These are phyloP conservation scores for Phallusia fumigata DNA, from an alignment of 23 tunicate genomes.

Conservation along the genomic window DNA sequence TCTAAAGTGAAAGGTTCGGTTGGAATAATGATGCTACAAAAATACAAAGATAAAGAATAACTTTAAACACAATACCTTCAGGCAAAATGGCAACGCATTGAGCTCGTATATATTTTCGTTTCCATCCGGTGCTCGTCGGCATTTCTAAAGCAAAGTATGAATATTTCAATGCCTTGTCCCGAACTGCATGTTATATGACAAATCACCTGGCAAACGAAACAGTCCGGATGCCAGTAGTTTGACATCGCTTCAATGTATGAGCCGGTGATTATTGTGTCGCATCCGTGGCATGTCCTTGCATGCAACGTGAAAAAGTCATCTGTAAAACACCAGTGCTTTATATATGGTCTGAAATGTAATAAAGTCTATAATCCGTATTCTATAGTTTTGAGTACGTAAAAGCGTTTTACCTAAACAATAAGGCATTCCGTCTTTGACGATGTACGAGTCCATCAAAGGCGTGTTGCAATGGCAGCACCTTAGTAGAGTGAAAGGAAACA, in stretches of 20 bases:
- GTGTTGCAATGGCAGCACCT: conserved; percentile 89
- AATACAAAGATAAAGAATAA: too few relatives aligned
- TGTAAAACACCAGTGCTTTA: neutral
- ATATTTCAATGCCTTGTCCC: too few relatives aligned
- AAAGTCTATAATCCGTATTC: neutral
- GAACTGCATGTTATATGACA: neutral
- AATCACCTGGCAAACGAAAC: conserved; percentile 88
- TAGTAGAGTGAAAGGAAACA: neutral
- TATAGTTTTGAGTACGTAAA: neutral
- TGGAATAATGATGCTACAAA: too few relatives aligned
- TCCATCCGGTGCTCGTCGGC: conserved; percentile 75
- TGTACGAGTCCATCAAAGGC: conserved; percentile 89
- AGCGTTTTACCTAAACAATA: conserved; percentile 63
- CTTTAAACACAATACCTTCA: conserved; percentile 39
- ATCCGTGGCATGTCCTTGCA: conserved; percentile 91
- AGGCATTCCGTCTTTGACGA: conserved; percentile 91
- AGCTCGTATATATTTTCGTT: conserved; percentile 86
- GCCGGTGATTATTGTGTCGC: conserved; percentile 93
- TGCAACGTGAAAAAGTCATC: conserved; percentile 92
- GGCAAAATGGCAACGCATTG: conserved; percentile 85
- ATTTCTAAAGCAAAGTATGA: conserved; percentile 48
- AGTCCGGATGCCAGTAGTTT: conserved; percentile 91
- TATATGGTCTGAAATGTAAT: too few relatives aligned
- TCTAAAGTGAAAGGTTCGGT: too few relatives aligned
- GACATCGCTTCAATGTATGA: conserved; percentile 96